phyloP scores from a whole-genome alignment of 2,113 vertebrate species.

The Ailuropoda melanoleuca region DNA sequence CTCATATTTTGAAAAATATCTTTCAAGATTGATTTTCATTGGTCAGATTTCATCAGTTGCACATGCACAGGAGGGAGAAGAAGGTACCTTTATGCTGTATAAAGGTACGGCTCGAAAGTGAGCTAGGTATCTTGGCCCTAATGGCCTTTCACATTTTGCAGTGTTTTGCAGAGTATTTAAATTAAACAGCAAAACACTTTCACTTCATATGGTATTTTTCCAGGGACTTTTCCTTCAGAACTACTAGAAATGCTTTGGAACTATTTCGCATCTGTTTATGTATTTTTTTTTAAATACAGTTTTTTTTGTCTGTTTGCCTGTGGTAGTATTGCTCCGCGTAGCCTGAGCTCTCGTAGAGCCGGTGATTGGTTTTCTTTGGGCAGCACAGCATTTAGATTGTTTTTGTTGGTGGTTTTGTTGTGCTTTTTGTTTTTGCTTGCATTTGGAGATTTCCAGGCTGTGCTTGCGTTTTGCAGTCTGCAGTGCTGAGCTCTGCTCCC shows the following conservation, averaged over 20 bases:
- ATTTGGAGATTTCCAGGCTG: not conserved
- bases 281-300: not conserved
- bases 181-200: not conserved
- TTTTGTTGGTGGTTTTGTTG: not conserved
- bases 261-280: not conserved
- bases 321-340: not conserved
- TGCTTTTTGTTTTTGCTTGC: not conserved
- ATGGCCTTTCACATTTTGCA: not conserved
- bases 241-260: constrained; percentile 10
- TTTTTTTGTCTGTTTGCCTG: not conserved
- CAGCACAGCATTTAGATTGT: not conserved
- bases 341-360: not conserved
- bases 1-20: not conserved
- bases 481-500: not conserved
- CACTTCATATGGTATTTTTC: not conserved
- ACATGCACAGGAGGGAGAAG: not conserved
- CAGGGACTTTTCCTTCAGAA: not conserved
- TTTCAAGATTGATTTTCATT: not conserved
- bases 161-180: not conserved
- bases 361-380: not conserved
- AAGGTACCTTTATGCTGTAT: not conserved
- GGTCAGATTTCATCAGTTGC: not conserved
- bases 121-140: not conserved
- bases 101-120: not conserved
- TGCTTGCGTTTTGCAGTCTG: not conserved